phyloP scores from a whole-genome alignment of 2,888 invertebrate genomes.

The Euplagia quadripunctaria region DNA sequence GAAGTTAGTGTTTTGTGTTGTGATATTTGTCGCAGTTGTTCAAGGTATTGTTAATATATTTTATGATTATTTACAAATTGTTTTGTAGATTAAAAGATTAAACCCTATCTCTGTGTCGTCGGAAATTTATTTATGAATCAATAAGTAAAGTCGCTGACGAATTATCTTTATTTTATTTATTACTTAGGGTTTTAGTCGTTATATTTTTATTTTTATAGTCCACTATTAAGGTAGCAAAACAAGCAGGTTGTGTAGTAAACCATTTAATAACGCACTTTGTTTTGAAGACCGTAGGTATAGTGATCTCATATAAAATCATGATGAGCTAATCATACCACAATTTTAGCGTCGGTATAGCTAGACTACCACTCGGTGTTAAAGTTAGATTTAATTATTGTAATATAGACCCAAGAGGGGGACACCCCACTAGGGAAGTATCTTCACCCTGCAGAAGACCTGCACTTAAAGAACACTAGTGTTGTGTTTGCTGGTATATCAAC shows the following conservation, averaged over 20 bases:
- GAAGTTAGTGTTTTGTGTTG: constrained; percentile 47
- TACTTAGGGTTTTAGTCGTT: not conserved
- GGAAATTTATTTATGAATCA: constrained; percentile 4
- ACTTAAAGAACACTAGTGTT: not conserved
- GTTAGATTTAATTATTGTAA: not conserved
- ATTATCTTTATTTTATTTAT: not conserved
- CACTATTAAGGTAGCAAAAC: not conserved
- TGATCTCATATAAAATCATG: too few relatives aligned
- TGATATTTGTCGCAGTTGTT: constrained; percentile 31
- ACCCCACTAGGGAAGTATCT: not conserved
- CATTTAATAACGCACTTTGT: too few relatives aligned
- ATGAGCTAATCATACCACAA: not conserved
- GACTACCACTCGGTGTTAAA: not conserved
- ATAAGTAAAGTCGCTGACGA: not conserved
- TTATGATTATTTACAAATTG: not conserved
- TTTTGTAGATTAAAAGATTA: constrained; percentile 10
- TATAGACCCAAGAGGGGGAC: not conserved
- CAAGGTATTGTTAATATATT: constrained; percentile 29
- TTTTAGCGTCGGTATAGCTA: not conserved
- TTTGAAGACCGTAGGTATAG: too few relatives aligned
- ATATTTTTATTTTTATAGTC: not conserved
- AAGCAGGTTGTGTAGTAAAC: too few relatives aligned
- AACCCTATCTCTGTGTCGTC: not conserved
- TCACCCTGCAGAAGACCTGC: not conserved
- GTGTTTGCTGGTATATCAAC: too few relatives aligned